A percentile compares a stretch with the other conserved stretches of the same genome.
Conservation (phyloP, 2,113 vertebrate species). For the Marmota flaviventris region DNA sequence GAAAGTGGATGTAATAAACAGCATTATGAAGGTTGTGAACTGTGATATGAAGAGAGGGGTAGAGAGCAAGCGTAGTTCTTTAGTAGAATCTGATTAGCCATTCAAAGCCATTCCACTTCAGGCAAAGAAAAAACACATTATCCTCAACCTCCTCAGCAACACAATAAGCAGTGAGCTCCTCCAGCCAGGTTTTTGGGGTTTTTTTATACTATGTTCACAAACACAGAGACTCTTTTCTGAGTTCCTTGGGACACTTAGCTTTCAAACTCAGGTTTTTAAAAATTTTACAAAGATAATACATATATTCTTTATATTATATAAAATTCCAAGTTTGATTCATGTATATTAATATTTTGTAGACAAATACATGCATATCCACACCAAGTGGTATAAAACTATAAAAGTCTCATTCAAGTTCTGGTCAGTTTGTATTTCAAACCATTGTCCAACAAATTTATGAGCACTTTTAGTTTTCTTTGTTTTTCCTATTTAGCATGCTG, state of each 20-base stretch:
- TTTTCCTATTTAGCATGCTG: background rate
- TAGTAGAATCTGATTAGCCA: background rate
- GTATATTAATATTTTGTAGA: background rate
- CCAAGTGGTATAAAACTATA: background rate
- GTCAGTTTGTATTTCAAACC: background rate
- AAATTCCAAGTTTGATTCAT: background rate
- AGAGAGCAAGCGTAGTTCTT: background rate
- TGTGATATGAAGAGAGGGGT: background rate
- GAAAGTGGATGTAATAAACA: background rate
- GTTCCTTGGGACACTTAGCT: background rate
- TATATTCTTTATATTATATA: background rate
- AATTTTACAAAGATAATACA: background rate
- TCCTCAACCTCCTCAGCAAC: background rate
- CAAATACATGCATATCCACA: background rate
- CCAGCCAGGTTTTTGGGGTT: background rate
- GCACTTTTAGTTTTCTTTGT: background rate
- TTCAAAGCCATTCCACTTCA: background rate
- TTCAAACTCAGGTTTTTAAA: background rate
- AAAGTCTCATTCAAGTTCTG: background rate
- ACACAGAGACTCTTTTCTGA: background rate
- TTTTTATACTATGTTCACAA: background rate
- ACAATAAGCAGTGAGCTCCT: background rate
- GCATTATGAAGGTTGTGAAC: accelerated
- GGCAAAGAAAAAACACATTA: background rate
- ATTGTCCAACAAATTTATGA: background rate